These are phyloP conservation scores for Trachelus troglodyta DNA, from an alignment of 2,888 invertebrate genomes.

Conservation along the genomic window DNA sequence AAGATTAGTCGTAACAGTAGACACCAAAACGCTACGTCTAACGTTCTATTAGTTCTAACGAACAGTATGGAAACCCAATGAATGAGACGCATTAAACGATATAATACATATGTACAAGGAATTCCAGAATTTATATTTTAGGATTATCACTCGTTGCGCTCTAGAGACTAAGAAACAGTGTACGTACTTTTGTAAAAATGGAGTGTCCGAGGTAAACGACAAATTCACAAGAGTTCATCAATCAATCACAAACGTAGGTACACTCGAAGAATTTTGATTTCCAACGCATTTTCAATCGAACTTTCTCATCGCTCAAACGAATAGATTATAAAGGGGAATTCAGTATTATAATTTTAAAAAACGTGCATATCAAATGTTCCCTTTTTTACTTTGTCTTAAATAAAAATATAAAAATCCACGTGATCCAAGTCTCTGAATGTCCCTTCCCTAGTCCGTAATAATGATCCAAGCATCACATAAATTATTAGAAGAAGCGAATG, in stretches of 20 bases:
- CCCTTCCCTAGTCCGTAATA: constrained; percentile 19
- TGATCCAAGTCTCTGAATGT: constrained; percentile 19
- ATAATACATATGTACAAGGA: constrained; percentile 15
- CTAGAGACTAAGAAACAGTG: constrained; percentile 25
- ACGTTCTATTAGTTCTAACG: constrained; percentile 50
- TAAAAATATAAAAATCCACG: background rate
- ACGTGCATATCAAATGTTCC: too few species aligned
- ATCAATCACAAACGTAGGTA: background rate
- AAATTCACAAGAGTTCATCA: background rate
- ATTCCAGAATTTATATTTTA: background rate
- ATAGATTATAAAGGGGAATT: constrained; percentile 24
- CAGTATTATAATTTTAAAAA: constrained; percentile 12
- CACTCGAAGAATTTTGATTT: background rate
- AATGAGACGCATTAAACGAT: constrained; percentile 33
- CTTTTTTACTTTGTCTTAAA: background rate
- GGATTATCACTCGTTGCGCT: constrained; percentile 11
- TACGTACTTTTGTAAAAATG: constrained; percentile 22
- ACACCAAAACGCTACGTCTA: constrained; percentile 57
- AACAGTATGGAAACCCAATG: constrained; percentile 31
- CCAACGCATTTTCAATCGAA: constrained; percentile 21
- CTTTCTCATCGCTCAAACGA: constrained; percentile 6
- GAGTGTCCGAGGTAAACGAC: background rate
- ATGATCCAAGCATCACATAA: constrained; percentile 43
- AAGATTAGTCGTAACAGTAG: constrained; percentile 48
- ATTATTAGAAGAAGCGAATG: constrained; percentile 52